These are phyloP conservation scores for Cerceris rybyensis DNA, from an alignment of 2,888 invertebrate species.

Conservation along the genomic window DNA sequence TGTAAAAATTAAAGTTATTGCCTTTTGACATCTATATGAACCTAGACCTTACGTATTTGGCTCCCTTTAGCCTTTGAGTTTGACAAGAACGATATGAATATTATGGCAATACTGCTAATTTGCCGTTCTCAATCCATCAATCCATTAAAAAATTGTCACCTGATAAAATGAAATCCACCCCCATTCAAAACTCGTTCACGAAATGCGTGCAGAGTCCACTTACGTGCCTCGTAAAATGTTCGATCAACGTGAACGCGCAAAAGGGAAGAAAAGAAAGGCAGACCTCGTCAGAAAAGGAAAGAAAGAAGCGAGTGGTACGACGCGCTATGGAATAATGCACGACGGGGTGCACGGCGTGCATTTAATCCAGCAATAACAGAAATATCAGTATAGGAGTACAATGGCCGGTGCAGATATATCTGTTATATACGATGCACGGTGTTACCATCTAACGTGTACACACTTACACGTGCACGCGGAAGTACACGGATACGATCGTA, in stretches of 20 bases:
- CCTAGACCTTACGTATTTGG: no score
- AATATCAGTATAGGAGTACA: conserved; percentile 74
- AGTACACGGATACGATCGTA: conserved; percentile 26
- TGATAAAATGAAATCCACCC: no score
- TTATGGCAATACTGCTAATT: no score
- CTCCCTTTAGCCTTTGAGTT: no score
- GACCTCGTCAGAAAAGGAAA: neutral
- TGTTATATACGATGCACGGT: conserved; percentile 62
- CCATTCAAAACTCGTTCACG: no score
- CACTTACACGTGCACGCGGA: conserved; percentile 29
- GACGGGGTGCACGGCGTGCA: conserved; percentile 66
- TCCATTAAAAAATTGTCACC: no score
- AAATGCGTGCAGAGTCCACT: no score
- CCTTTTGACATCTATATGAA: no score
- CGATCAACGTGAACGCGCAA: neutral
- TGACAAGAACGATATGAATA: no score
- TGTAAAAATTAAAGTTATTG: no score
- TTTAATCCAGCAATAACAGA: conserved; percentile 77
- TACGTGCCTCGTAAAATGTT: neutral
- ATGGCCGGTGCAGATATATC: conserved; percentile 69
- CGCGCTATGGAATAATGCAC: conserved; percentile 65
- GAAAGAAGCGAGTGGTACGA: conserved; percentile 33
- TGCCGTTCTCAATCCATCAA: no score
- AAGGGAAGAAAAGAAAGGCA: neutral
- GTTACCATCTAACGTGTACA: conserved; percentile 49